Evolutionary conservation across 2,113 vertebrate genomes (phyloP), one percentile per base, ranked within the genome.

Genomic region (Eptesicus fuscus): DNA sequence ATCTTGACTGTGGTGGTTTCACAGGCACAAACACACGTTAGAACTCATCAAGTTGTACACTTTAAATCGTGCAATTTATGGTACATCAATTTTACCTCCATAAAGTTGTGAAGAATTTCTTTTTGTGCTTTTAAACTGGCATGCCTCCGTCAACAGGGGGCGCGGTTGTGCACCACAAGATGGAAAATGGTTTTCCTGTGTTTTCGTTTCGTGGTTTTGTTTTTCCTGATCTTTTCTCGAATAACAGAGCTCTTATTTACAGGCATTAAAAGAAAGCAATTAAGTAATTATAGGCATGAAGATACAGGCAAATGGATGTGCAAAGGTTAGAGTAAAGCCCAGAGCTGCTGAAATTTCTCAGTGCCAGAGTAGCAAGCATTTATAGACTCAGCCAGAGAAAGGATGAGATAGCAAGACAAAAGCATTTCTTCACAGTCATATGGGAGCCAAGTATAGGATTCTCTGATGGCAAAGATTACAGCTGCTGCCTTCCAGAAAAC

Each of bases 71-170:
- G 5, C 10, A 44, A 25, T 83, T 78, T 87, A 44, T 49, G 30
- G 13, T 70, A 77, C 65, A 42, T 80, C 23, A 42, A 9, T 93
- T 93, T 49, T 28, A 77, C 59, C 37, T 82, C 51, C 16, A 18
- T 70, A 53, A 65, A 94, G 17, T 22, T 70, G 25, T 44, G 44
- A 49, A 44, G 14, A 59, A 91, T 28, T 17, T 51, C 16, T 37
- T 70, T 40, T 47, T 16, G 9, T 69, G 9, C 10, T 79, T 92
- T 94, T n/a, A 90, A 91, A 77, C 18, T 69, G 67, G 17, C 25
- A 51, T 37, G 49, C 23, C 25, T 93, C 42, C 0, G 79, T 87
- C 93, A 78, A 96, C 32, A 97, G 90, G 83, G 92, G 93, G 86
- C n/a, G 22, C 35, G 80, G 67, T 92, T 95, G 93, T 51, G 17